These are phyloP conservation scores for Rhinoptilus africanus DNA, from an alignment of 2,113 vertebrate species.

Conservation along the genomic window DNA sequence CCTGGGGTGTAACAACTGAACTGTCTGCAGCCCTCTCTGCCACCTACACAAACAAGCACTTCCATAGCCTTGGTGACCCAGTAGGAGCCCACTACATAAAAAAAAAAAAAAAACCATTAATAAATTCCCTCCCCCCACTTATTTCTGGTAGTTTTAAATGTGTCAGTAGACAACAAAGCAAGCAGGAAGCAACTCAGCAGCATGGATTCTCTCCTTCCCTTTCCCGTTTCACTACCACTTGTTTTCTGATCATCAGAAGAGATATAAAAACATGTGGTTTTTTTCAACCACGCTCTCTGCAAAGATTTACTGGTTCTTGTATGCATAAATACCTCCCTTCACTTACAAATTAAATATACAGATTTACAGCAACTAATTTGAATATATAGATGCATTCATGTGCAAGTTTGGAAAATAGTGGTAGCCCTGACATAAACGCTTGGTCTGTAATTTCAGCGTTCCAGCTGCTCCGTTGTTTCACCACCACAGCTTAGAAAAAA, in stretches of 20 bases:
- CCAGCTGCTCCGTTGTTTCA: not conserved
- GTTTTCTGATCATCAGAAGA: not conserved
- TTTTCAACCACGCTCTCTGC: not conserved
- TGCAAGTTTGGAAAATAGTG: not conserved
- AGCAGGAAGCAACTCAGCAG: not conserved
- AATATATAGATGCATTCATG: not conserved
- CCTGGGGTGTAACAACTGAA: not conserved
- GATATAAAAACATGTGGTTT: rapidly evolving
- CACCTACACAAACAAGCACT: rapidly evolving
- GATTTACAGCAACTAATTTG: not conserved
- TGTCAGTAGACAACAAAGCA: not conserved
- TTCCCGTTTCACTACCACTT: not conserved
- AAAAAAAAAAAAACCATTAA: not conserved
- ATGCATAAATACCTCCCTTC: not conserved
- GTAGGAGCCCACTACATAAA: not conserved
- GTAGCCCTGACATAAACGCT: not conserved
- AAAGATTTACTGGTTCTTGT: not conserved
- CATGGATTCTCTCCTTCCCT: not conserved
- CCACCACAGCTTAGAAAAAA: not conserved
- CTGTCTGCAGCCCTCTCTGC: not conserved
- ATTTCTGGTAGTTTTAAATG: not conserved
- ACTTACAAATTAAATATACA: not conserved
- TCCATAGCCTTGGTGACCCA: not conserved
- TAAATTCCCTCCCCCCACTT: not conserved
- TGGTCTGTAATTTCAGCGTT: not conserved